Percentiles rank a stretch among this genome's conserved stretches.
Conservation (phyloP, 2,797 vertebrate genomes). For the Setipinna tenuifilis region DNA sequence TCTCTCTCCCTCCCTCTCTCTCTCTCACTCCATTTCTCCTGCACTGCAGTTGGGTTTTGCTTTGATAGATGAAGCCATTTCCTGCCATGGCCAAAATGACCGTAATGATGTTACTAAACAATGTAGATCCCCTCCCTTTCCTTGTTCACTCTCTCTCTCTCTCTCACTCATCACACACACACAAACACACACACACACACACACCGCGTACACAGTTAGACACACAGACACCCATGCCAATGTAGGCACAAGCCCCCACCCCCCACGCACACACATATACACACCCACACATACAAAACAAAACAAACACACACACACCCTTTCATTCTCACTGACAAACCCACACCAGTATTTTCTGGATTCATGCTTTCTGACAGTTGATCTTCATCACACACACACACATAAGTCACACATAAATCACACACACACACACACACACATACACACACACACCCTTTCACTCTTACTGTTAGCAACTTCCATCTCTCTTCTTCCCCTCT, state of each 20-base stretch:
- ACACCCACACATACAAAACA: not conserved
- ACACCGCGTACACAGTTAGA: not conserved
- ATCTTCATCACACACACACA: not conserved
- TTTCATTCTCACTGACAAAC: too few species aligned
- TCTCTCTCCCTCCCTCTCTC: not conserved
- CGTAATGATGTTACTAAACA: constrained; percentile 38
- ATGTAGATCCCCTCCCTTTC: constrained; percentile 8
- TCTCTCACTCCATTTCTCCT: not conserved
- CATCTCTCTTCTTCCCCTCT: too few species aligned
- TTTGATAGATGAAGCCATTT: constrained; percentile 37
- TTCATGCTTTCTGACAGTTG: not conserved
- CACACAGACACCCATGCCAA: not conserved
- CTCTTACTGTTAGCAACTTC: not conserved
- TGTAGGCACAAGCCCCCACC: not conserved
- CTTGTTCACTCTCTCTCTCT: constrained; percentile 27
- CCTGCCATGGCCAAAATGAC: constrained; percentile 29
- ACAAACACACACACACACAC: not conserved
- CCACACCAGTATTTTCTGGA: too few species aligned
- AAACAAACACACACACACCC: too few species aligned
- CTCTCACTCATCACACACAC: not conserved
- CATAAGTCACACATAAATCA: too few species aligned
- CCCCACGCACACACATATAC: not conserved
- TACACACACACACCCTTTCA: not conserved
- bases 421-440: too few species aligned
- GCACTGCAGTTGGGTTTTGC: not conserved